Conservation (phyloP, 2,888 invertebrate genomes). For the Agrochola litura region DNA sequence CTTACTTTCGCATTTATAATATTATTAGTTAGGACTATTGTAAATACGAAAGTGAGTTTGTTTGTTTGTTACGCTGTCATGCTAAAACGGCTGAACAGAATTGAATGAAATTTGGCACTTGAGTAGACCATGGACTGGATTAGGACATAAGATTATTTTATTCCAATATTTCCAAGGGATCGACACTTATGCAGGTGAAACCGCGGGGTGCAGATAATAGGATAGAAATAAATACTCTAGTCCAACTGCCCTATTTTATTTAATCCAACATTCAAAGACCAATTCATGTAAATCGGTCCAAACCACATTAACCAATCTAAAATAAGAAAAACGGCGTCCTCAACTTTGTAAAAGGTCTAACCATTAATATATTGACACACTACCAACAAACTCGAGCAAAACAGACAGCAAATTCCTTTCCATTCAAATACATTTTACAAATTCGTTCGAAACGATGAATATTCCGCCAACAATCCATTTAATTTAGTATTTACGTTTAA, state of each 20-base stretch:
- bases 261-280: background rate
- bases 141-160: too few species aligned
- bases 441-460: conserved; percentile 55
- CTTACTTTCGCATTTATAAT: too few species aligned
- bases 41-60: too few species aligned
- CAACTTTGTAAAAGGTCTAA: conserved; percentile 9
- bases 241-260: too few species aligned
- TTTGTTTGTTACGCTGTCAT: too few species aligned
- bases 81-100: too few species aligned
- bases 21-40: too few species aligned
- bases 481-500: conserved; percentile 71
- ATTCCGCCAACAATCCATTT: conserved; percentile 63
- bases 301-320: background rate
- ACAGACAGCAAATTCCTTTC: conserved; percentile 35
- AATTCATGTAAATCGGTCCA: background rate
- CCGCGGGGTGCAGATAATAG: too few species aligned
- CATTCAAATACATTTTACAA: conserved; percentile 51
- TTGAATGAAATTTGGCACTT: too few species aligned
- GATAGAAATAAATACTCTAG: background rate
- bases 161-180: too few species aligned
- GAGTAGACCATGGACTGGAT: too few species aligned
- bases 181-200: too few species aligned
- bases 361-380: conserved; percentile 28
- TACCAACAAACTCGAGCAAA: conserved; percentile 19
- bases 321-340: conserved; percentile 4